Evolutionary conservation across 2,888 invertebrate genomes (phyloP).

Genomic region (Plebejus melissa): DNA sequence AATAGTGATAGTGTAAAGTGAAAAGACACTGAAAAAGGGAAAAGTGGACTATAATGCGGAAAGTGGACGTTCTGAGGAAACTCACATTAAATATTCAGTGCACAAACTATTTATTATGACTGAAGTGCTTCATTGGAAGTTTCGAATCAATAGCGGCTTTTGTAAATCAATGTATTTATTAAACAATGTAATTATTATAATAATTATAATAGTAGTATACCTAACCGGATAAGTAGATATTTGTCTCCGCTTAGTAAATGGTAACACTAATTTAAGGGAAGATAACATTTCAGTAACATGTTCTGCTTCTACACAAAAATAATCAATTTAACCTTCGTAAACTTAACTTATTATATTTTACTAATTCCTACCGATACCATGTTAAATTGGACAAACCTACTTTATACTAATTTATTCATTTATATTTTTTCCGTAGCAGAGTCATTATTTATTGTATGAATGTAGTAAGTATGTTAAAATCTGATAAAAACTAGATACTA

Average conservation of each 20-base stretch:
- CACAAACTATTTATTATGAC: slow-evolving; percentile 27
- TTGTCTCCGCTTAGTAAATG: slow-evolving; percentile 19
- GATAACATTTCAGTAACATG: background rate
- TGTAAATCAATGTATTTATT: slow-evolving; percentile 30
- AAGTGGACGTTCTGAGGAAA: slow-evolving; percentile 13
- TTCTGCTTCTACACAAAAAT: background rate
- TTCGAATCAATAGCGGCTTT: slow-evolving; percentile 18
- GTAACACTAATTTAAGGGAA: background rate
- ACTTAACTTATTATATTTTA: background rate
- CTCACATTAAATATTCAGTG: background rate
- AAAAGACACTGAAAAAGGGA: slow-evolving; percentile 23
- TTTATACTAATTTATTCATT: background rate
- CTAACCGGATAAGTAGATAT: slow-evolving; percentile 1
- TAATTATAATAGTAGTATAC: background rate
- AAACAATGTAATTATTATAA: slow-evolving; percentile 1
- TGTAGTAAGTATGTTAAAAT: no score
- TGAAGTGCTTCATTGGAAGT: slow-evolving; percentile 18
- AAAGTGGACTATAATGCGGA: slow-evolving; percentile 24
- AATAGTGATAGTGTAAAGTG: slow-evolving; percentile 13
- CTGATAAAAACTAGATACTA: background rate
- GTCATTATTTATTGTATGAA: background rate
- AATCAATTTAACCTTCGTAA: background rate
- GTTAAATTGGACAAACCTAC: background rate
- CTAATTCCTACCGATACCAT: background rate
- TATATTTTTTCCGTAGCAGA: background rate